These are phyloP conservation scores for Cerceris rybyensis DNA, from an alignment of 2,888 invertebrate genomes.

Conservation along the genomic window DNA sequence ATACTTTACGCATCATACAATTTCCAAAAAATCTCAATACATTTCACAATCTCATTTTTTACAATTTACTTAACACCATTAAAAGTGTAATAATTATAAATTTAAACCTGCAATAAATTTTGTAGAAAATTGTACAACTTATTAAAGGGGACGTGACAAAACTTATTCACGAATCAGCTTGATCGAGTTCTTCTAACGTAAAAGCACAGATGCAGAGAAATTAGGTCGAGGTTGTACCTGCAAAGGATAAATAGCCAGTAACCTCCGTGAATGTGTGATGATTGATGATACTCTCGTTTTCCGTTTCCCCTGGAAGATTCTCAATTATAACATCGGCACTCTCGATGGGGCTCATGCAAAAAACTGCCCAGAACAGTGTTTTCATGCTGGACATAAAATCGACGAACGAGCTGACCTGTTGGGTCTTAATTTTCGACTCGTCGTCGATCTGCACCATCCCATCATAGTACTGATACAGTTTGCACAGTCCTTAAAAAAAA, in stretches of 20 bases:
- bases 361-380: conserved; percentile 88
- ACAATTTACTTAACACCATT: too few relatives aligned
- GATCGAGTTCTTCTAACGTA: background rate
- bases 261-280: conserved; percentile 85
- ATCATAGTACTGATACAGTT: conserved; percentile 87
- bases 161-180: background rate
- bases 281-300: conserved; percentile 83
- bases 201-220: background rate
- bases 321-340: conserved; percentile 87
- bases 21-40: too few relatives aligned
- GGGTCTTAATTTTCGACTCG: conserved; percentile 84
- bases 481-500: conserved; percentile 82
- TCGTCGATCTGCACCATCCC: conserved; percentile 85
- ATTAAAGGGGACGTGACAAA: background rate
- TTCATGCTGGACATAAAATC: conserved; percentile 84
- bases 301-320: conserved; percentile 83
- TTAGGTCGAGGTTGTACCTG: conserved; percentile 68
- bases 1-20: too few relatives aligned
- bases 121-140: too few relatives aligned
- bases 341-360: conserved; percentile 86
- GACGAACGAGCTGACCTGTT: conserved; percentile 85
- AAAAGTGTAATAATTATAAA: too few relatives aligned
- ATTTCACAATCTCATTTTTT: too few relatives aligned
- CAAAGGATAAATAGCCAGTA: conserved; percentile 87
- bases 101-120: too few relatives aligned